Evolutionary conservation across 2,888 invertebrate genomes (phyloP), one percentile per base, ranked within the genome.

Genomic region (Icerya purchasi): DNA sequence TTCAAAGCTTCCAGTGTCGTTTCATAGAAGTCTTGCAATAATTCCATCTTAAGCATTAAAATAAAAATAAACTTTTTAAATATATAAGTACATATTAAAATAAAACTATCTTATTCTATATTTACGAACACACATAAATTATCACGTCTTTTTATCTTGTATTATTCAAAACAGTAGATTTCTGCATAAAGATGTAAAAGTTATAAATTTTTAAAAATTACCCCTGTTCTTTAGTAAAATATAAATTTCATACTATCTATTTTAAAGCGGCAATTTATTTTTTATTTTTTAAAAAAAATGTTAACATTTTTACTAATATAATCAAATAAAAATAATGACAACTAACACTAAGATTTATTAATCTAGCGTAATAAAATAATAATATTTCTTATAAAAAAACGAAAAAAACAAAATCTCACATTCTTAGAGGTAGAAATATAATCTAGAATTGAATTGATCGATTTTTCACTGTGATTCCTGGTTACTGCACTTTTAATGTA

Each of bases 401-500:
- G n/a, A n/a, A n/a, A n/a, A n/a, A n/a, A n/a, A n/a, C n/a, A n/a
- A n/a, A n/a, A n/a, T n/a, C 81, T 78, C 75, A 93, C 93, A 80
- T 97, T 94, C 76, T 96, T 92, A 10, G 96, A 97, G 54, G 97
- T 97, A 20, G 97, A 98, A 68, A 99, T 97, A 71, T 98, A 97
- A 73, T 99, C 98, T 63, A 99, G 75, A 69, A 98, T 99, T 1
- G 97, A 96, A 71, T 98, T 99, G 67, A 98, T 99, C 24, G 97
- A 97, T 72, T 98, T 98, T 72, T 98, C 98, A 51, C 97, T 96
- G 71, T 98, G 97, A 72, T 99, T 99, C 69, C 98, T 80, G 3
- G 98, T 98, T 50, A 98, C 98, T 22, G 98, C 97, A 74, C 91
- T 93, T 75, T 98, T 98, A 64, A 99, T 98, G 72, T 99, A 98